A percentile compares a stretch with the other conserved stretches of the same genome.
Evolutionary conservation across 2,797 vertebrate species (phyloP).

Genomic region (Phrynocephalus forsythii): DNA sequence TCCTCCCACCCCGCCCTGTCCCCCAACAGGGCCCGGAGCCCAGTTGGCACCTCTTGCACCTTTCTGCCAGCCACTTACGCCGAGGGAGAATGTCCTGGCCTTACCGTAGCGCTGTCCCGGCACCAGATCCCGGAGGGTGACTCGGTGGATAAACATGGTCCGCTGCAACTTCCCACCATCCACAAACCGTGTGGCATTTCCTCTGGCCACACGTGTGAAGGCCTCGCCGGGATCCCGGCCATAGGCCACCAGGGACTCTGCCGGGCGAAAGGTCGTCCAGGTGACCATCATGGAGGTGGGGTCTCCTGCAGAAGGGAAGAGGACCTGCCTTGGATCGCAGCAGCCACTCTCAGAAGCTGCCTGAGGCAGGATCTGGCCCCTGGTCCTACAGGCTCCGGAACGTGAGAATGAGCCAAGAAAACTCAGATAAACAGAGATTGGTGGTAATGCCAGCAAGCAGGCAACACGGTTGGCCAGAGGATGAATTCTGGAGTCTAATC

Average conservation of each 20-base stretch:
- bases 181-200: conserved; percentile 78
- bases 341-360: background rate
- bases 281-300: conserved; percentile 86
- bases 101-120: conserved; percentile 84
- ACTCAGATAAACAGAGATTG: too few species aligned
- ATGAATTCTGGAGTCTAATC: too few species aligned
- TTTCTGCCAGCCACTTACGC: too few species aligned
- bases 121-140: conserved; percentile 79
- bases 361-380: background rate
- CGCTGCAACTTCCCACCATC: conserved; percentile 84
- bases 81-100: background rate
- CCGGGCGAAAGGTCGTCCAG: conserved; percentile 85
- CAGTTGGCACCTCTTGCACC: rapidly evolving
- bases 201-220: conserved; percentile 77
- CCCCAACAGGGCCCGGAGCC: background rate
- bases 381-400: too few species aligned
- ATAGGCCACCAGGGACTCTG: conserved; percentile 84
- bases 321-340: rapidly evolving
- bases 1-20: too few species aligned
- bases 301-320: conserved; percentile 70
- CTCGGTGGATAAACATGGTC: conserved; percentile 85
- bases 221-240: conserved; percentile 68
- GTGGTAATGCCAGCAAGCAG: too few species aligned
- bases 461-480: background rate
- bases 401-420: too few species aligned